These are phyloP conservation scores for Strigops habroptila DNA, from an alignment of 2,113 vertebrate species.

Conservation along the genomic window DNA sequence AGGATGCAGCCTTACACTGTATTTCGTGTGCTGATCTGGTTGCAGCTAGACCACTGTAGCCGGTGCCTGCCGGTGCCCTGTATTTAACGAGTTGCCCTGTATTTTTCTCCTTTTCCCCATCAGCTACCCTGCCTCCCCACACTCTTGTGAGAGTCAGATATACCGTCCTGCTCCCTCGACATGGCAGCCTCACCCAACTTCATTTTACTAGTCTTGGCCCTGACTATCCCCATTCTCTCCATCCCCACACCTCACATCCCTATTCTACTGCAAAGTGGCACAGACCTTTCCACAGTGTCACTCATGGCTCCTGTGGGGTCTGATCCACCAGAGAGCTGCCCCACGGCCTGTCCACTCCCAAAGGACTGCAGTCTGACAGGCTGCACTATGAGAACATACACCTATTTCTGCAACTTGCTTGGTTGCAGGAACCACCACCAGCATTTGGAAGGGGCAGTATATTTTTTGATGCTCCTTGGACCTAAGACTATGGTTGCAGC, in stretches of 20 bases:
- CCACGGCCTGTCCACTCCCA: neutral
- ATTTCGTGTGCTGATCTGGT: neutral
- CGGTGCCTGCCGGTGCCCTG: neutral
- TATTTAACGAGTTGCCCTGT: neutral
- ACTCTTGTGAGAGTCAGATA: neutral
- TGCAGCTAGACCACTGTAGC: neutral
- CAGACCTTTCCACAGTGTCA: neutral
- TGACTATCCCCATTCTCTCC: neutral
- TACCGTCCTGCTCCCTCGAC: neutral
- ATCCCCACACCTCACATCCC: neutral
- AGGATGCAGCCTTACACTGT: neutral
- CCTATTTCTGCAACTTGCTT: neutral
- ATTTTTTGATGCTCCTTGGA: neutral
- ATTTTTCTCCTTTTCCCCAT: neutral
- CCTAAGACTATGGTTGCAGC: neutral
- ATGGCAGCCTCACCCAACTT: neutral
- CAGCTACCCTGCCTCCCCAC: neutral
- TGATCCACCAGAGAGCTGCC: fast-evolving
- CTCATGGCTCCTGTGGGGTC: neutral
- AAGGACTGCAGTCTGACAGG: neutral
- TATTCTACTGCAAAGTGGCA: neutral
- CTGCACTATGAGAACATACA: neutral
- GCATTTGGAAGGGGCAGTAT: neutral
- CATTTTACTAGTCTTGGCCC: neutral
- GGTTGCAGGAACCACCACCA: neutral